Base-by-base conservation (phyloP, 2,797 vertebrate genomes). In the Champsocephalus esox region DNA sequence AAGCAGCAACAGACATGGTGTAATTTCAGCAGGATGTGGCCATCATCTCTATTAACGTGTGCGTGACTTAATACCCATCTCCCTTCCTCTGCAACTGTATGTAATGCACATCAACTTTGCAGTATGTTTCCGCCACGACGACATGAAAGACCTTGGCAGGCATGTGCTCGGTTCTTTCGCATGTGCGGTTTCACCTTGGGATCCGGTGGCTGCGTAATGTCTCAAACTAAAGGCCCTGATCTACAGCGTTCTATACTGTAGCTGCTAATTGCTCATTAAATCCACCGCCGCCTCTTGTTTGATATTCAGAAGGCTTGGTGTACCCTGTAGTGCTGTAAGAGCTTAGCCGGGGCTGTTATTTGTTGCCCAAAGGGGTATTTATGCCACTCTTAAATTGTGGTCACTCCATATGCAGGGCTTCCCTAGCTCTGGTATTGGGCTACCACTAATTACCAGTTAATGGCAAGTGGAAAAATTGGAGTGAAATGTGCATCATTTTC, bases 371-470 rank as follows among this genome's bases (percentile, higher is more conserved):
- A 90, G 85, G 84, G 85, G 80, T 82, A 89, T 89, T 93, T 92
- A 89, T 79, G 82, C 87, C 83, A 88, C 88, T 88, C 81, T 85
- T 81, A 87, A 88, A 90, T 81, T 85, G 87, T 80, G 88, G 85
- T 88, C 86, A 38, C 85, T 91, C 67, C 80, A 68, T 90, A 82
- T 74, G 82, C 58, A 51, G 86, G 92, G 87, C 87, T 93, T 94
- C 87, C 89, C 91, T 93, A 90, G 83, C 88, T 84, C 80, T 90
- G 84, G 90, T 92, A 87, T 91, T 85, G 91, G 91, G 86, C 88
- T 93, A 93, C 94, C 93, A 92, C 93, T 93, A 95, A 93, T 93
- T 93, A 89, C 86, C 73, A 81, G 86, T 81, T 91, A 91, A 87
- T 89, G 88, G 87, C 73, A 91, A 85, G 80, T 89, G 82, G 89